Evolutionary conservation across 2,888 invertebrate genomes (phyloP), one percentile per base, ranked within the genome.

Genomic region (Pandemis corylana): DNA sequence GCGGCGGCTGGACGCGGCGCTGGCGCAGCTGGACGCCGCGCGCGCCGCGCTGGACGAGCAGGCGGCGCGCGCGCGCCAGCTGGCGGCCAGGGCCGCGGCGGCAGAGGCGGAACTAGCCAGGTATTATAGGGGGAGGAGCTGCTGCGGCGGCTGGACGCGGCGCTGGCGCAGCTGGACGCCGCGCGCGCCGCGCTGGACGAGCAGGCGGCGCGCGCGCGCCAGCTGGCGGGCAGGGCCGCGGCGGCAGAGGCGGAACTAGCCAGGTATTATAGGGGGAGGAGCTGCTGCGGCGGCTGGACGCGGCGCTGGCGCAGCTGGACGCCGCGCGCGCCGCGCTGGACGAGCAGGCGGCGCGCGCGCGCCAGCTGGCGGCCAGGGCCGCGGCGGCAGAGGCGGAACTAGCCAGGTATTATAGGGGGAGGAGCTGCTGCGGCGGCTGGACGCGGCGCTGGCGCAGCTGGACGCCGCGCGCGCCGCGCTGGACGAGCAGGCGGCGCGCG

Each of bases 241-340:
- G 28, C 41, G 51, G 20, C 56, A 12, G 64, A 75, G 10, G 65
- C 53, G 9, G 44, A 44, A 36, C 28, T 36, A n/a, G n/a, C n/a
- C n/a, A n/a, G n/a, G n/a, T n/a, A n/a, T n/a, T n/a, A n/a, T n/a
- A 97, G 86, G 94, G 95, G 79, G 86, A 95, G 13, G 84, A 93
- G 56, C 84, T 96, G 41, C 20, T 49, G 2, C 68, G 68, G 68
- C 77, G 83, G 0, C 79, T 84, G 13, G 28, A 51, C 1, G 77
- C 80, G 0, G 79, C 81, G 0, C 84, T 83, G 68, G 81, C 41
- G 0, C 66, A 69, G 78, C 81, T 82, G 75, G 78, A 68, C 28
- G 80, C 79, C 46, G 72, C 78, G 2, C 74, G 77, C 69, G 67
- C 7, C 0, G 36, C 79, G 7, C 74, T 80, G n/a, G 76, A 73